phyloP scores from a whole-genome alignment of 1,140 invertebrate species.

The Drosophila ambigua region DNA sequence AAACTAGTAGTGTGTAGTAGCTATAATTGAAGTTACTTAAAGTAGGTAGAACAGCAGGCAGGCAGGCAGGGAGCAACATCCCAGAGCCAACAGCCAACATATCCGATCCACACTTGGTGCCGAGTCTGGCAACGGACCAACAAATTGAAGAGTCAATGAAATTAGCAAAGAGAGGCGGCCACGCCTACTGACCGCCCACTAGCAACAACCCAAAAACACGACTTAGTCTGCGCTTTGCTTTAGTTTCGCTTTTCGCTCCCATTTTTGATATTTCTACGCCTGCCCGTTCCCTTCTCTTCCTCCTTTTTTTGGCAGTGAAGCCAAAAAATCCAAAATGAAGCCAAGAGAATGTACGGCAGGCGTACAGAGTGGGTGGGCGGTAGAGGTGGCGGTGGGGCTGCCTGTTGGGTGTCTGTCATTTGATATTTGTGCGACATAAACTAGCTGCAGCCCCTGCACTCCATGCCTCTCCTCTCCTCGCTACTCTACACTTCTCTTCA shows the following conservation, averaged over 20 bases:
- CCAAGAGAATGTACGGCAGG: slow-evolving; percentile 66
- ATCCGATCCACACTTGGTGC: slow-evolving; percentile 51
- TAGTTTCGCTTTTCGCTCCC: slow-evolving; percentile 23
- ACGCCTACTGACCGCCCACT: slow-evolving; percentile 39
- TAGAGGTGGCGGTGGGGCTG: neutral
- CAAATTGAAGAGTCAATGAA: slow-evolving; percentile 68
- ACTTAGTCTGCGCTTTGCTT: slow-evolving; percentile 59
- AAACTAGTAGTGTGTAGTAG: neutral
- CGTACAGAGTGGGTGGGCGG: neutral
- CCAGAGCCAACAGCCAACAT: neutral
- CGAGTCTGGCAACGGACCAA: slow-evolving; percentile 58
- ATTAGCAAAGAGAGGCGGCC: slow-evolving; percentile 61
- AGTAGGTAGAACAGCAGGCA: slow-evolving; percentile 1
- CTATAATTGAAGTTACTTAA: slow-evolving; percentile 48
- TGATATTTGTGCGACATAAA: slow-evolving; percentile 80
- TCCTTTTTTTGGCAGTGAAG: slow-evolving; percentile 66
- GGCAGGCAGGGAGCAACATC: neutral
- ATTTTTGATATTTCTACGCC: slow-evolving; percentile 8
- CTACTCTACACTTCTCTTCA: slow-evolving; percentile 18
- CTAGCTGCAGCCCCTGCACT: slow-evolving; percentile 44
- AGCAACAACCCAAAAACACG: slow-evolving; percentile 40
- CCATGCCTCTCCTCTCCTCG: neutral
- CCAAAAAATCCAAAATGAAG: slow-evolving; percentile 77
- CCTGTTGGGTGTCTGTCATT: slow-evolving; percentile 56
- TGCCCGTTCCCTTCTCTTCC: slow-evolving; percentile 4